Conservation (phyloP, 92 coral and sea anemone species). For the Epizoanthus stellaris region DNA sequence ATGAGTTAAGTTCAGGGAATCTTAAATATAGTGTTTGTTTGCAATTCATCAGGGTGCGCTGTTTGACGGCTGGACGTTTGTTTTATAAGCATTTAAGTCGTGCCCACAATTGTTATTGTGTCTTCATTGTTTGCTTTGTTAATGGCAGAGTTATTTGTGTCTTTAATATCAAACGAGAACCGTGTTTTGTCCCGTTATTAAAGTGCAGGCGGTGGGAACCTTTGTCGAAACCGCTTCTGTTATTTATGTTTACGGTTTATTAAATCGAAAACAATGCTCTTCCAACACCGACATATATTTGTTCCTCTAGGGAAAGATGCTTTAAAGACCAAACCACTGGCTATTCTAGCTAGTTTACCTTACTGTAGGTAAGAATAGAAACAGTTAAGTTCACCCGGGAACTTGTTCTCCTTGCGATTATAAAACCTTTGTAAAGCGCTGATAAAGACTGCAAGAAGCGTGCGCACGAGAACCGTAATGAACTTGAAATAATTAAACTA, state of each 20-base stretch:
- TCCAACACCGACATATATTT: conserved; percentile 27
- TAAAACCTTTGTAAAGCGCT: not conserved
- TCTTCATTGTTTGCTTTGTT: conserved; percentile 70
- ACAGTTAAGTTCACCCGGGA: not conserved
- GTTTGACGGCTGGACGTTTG: conserved; percentile 26
- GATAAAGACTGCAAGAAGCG: not conserved
- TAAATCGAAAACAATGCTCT: conserved; percentile 35
- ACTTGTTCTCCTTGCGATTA: not conserved
- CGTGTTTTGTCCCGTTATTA: conserved; percentile 46
- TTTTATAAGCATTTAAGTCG: conserved; percentile 35
- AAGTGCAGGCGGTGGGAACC: conserved; percentile 33
- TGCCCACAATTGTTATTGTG: conserved; percentile 62
- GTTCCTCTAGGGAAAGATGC: conserved; percentile 1
- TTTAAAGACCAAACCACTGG: conserved; percentile 8
- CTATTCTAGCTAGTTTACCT: not conserved
- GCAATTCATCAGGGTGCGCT: conserved; percentile 24
- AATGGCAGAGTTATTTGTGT: conserved; percentile 63
- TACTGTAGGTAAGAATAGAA: not conserved
- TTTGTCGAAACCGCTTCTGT: conserved; percentile 46
- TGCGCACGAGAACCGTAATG: not conserved
- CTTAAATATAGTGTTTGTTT: conserved; percentile 33
- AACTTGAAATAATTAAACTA: not conserved
- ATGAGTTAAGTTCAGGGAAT: conserved; percentile 8
- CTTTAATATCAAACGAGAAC: conserved; percentile 44
- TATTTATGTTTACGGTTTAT: conserved; percentile 39